Conservation (phyloP, 1,140 invertebrate genomes). For the Zaprionus capensis region DNA sequence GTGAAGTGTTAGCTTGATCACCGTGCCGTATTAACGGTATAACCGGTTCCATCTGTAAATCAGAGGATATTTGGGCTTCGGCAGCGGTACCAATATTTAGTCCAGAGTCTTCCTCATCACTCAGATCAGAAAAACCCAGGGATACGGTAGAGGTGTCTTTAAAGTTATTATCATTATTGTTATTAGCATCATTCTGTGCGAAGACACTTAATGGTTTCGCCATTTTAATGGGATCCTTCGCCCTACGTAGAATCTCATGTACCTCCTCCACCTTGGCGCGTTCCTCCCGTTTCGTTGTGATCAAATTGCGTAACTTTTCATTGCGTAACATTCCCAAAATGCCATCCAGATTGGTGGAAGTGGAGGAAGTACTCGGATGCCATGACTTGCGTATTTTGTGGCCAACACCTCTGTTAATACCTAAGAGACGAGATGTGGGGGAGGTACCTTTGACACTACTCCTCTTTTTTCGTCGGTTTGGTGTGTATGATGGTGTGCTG, state of each 20-base stretch:
- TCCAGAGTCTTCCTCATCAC: constrained; percentile 56
- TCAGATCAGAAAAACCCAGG: constrained; percentile 62
- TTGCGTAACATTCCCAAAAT: constrained; percentile 66
- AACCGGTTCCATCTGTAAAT: constrained; percentile 60
- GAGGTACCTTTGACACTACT: constrained; percentile 22
- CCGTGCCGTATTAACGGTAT: constrained; percentile 70
- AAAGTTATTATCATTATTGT: constrained; percentile 56
- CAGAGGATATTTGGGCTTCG: not conserved
- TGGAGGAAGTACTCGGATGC: constrained; percentile 15
- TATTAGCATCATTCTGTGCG: constrained; percentile 50
- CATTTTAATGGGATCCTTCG: constrained; percentile 77
- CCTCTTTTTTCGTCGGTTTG: not conserved
- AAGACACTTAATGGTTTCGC: constrained; percentile 68
- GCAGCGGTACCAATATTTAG: not conserved
- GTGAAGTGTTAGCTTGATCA: constrained; percentile 12
- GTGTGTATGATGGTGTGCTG: not conserved
- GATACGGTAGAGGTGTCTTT: constrained; percentile 9
- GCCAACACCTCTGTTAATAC: constrained; percentile 68
- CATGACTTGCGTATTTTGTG: constrained; percentile 67
- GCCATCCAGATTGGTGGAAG: constrained; percentile 51
- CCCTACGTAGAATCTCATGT: constrained; percentile 64
- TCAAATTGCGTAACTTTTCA: constrained; percentile 68
- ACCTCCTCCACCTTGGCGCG: constrained; percentile 73
- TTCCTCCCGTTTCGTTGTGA: constrained; percentile 66
- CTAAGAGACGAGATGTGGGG: constrained; percentile 29